These are phyloP conservation scores for Notechis scutatus DNA, from an alignment of 2,113 vertebrate species.

Conservation along the genomic window DNA sequence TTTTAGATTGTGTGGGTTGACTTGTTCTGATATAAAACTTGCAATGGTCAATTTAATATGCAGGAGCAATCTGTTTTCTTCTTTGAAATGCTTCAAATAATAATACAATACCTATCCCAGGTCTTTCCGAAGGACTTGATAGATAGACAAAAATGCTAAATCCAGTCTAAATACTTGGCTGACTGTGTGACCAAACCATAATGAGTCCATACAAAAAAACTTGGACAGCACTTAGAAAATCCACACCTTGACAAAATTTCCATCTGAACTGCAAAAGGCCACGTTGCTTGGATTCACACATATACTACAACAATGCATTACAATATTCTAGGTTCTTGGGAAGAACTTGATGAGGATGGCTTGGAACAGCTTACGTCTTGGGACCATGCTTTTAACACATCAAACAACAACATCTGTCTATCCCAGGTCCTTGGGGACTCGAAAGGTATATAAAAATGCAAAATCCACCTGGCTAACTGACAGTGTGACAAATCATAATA, in stretches of 20 bases:
- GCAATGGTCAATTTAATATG: constrained; percentile 17
- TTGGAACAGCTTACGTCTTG: not conserved
- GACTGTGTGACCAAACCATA: not conserved
- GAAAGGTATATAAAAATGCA: not conserved
- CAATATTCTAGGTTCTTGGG: not conserved
- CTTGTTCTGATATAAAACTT: constrained; percentile 42
- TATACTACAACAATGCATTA: not conserved
- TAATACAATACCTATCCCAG: not conserved
- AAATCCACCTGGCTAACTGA: not conserved
- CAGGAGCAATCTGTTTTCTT: constrained; percentile 27
- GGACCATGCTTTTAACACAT: not conserved
- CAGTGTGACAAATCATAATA: not conserved
- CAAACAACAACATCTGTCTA: not conserved
- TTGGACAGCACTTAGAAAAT: not conserved
- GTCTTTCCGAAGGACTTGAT: not conserved
- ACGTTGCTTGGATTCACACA: not conserved
- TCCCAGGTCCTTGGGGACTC: not conserved
- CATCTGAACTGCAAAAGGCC: not conserved
- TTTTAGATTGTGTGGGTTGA: constrained; percentile 28
- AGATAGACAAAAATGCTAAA: not conserved
- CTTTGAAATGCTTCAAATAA: constrained; percentile 23
- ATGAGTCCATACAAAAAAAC: not conserved
- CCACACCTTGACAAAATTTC: not conserved
- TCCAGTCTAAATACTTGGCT: not conserved
- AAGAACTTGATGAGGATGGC: not conserved